These are phyloP conservation scores for Tragelaphus imberbis DNA, from an alignment of 2,113 vertebrate genomes.

Conservation along the genomic window DNA sequence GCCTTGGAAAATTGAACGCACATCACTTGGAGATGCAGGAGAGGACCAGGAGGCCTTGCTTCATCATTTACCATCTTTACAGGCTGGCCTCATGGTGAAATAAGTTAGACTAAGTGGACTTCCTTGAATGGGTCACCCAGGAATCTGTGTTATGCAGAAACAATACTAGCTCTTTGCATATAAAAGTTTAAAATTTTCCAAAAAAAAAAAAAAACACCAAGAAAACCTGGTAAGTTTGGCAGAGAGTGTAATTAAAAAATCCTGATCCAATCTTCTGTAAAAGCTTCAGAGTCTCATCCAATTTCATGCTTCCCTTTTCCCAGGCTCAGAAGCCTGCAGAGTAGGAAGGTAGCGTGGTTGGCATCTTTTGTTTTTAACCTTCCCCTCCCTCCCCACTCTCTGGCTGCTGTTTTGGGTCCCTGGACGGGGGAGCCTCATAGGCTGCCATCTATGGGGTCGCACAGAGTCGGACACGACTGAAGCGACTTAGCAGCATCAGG, in stretches of 20 bases:
- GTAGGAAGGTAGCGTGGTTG: rapidly evolving
- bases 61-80: not conserved
- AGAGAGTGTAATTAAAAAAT: not conserved
- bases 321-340: not conserved
- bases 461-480: too few relatives aligned
- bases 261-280: not conserved
- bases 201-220: not conserved
- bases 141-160: not conserved
- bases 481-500: too few relatives aligned
- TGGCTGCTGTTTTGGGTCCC: not conserved
- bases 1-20: not conserved
- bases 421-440: too few relatives aligned
- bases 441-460: too few relatives aligned
- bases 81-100: not conserved
- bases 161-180: not conserved
- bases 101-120: not conserved
- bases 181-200: not conserved
- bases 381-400: not conserved
- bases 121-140: not conserved
- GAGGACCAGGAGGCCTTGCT: not conserved
- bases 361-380: not conserved
- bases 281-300: not conserved
- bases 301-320: not conserved
- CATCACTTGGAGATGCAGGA: not conserved
- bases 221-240: not conserved